phyloP scores from a whole-genome alignment of 2,113 vertebrate species.

The Heliornis fulica region DNA sequence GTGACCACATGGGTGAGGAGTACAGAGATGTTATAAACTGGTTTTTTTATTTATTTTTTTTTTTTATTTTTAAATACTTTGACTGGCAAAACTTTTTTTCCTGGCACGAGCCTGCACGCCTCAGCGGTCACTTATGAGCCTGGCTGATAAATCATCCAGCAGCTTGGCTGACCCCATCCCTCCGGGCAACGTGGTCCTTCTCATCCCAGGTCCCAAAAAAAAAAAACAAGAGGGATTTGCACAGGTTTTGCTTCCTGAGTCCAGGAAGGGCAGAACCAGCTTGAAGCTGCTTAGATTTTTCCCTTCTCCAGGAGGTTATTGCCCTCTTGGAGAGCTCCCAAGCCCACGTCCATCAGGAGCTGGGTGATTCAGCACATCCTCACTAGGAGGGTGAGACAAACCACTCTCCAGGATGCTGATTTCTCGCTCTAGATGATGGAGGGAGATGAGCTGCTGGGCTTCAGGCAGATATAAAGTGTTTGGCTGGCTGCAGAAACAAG shows the following conservation, averaged over 20 bases:
- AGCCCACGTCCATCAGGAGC: neutral
- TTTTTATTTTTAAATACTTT: too few species aligned
- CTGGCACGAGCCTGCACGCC: neutral
- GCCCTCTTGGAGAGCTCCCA: neutral
- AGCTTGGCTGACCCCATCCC: neutral
- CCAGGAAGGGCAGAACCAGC: neutral
- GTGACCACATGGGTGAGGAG: neutral
- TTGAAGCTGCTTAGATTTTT: neutral
- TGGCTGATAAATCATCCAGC: neutral
- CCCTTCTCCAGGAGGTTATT: neutral
- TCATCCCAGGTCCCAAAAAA: neutral
- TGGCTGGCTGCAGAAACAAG: neutral
- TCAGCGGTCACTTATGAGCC: neutral
- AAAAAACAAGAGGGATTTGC: neutral
- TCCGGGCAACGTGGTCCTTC: rapidly evolving
- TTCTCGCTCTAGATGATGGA: rapidly evolving
- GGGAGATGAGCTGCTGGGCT: neutral
- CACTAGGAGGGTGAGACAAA: neutral
- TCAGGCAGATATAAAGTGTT: neutral
- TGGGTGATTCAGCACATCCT: neutral
- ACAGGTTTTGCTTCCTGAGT: neutral
- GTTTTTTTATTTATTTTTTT: neutral
- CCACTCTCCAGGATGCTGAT: neutral
- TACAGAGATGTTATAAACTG: neutral
- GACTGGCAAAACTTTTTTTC: neutral